Base-by-base conservation (phyloP, 2,797 vertebrate genomes). In the Gymnoscopelus microlampas region DNA sequence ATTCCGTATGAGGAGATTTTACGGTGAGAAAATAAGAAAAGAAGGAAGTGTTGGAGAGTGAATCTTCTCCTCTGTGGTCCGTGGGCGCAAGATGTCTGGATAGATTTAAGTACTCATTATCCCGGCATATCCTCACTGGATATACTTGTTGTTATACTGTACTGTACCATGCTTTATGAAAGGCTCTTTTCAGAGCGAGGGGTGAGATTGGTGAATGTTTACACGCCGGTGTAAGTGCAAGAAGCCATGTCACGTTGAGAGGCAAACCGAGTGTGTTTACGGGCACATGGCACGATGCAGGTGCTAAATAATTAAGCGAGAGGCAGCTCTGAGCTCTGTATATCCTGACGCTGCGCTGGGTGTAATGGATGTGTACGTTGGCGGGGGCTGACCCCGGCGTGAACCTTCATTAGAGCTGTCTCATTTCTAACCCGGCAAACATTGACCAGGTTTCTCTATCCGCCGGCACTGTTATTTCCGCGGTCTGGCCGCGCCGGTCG, bases 381-480 rank as follows among this genome's bases (percentile, higher is more conserved):
- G 85, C 78, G 85, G 49, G 49, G 49, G 60, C 57, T 78, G 85
- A 88, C 88, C 87, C 77, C 14, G 68, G 67, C 68, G 65, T 86
- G 83, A 89, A 88, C 87, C 72, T 86, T 89, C 66, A 35, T 89
- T 81, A 53, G 75, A 85, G 83, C 85, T 90, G 91, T 88, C 89
- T 91, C 71, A 9, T 44, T 44, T 44, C 9, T 44, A 39, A 44
- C 39, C 39, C 39, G 1, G 39, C 7, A 44, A 44, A 44, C 39
- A 44, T 7, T 44, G 39, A 44, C 39, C 39, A 44, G 39, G 39
- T 44, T 44, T 2, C 35, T 8, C 35, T 8, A 39, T 39, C 8
- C 8, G 6, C 77, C 79, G 70, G 69, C 66, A 73, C 78, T 66
- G 77, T 69, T 71, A 68, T 68, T 80, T 80, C 72, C 80, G 51